Conservation (phyloP, 2,888 invertebrate genomes). For the Macrosiphum euphorbiae region DNA sequence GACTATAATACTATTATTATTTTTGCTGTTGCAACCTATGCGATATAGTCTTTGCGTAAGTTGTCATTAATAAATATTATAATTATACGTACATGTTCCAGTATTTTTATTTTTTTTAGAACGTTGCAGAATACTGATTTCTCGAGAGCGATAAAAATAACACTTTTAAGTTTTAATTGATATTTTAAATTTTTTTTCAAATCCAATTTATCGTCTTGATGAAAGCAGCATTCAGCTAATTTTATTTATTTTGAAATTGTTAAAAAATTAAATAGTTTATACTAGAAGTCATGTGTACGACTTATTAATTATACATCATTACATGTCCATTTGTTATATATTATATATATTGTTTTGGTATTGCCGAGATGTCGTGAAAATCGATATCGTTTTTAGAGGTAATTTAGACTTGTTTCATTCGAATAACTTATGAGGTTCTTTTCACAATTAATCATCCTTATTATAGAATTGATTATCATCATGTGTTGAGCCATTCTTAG, state of each 20-base stretch:
- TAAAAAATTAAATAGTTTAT: not conserved
- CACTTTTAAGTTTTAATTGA: not conserved
- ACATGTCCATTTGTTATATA: not conserved
- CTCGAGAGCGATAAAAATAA: not conserved
- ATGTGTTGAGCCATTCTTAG: not conserved
- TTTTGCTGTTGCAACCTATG: not conserved
- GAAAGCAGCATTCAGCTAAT: not conserved
- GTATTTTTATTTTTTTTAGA: not conserved
- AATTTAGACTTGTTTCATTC: not conserved
- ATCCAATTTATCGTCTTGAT: not conserved
- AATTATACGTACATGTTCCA: not conserved
- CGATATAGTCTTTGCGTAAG: not conserved
- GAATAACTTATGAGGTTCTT: not conserved
- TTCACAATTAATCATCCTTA: not conserved
- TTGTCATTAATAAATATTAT: not conserved
- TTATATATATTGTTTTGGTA: not conserved
- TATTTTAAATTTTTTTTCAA: not conserved
- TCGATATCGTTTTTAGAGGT: not conserved
- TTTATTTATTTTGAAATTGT: not conserved
- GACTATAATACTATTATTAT: not conserved
- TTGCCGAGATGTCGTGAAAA: not conserved
- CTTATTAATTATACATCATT: not conserved
- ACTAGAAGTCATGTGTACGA: not conserved
- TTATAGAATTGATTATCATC: not conserved
- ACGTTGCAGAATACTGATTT: not conserved